phyloP scores from a whole-genome alignment of 2,888 invertebrate species.

The Cataglyphis rosenhaueri region DNA sequence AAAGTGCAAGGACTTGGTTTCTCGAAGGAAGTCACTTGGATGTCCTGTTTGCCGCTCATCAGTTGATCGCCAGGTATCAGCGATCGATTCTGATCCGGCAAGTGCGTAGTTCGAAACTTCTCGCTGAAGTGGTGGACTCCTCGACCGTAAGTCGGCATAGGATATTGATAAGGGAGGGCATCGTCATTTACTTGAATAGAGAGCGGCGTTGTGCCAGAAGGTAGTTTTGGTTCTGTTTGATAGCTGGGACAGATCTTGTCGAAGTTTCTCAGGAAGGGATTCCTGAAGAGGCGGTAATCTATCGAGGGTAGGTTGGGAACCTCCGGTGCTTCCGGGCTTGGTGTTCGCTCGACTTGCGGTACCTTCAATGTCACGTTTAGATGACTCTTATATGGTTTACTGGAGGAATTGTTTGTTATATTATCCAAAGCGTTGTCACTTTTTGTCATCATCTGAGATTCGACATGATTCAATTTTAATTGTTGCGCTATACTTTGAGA shows the following conservation, averaged over 20 bases:
- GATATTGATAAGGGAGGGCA: conserved; percentile 42
- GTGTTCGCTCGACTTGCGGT: conserved; percentile 51
- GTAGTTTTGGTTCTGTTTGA: conserved; percentile 64
- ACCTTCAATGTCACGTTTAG: conserved; percentile 81
- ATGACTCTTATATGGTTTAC: conserved; percentile 82
- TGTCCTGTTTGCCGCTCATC: conserved; percentile 69
- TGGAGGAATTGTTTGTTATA: conserved; percentile 58
- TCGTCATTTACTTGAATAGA: conserved; percentile 77
- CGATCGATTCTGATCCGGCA: conserved; percentile 67
- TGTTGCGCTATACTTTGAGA: conserved; percentile 66
- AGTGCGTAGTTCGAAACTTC: conserved; percentile 38
- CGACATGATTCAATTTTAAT: conserved; percentile 65
- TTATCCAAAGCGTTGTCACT: conserved; percentile 79
- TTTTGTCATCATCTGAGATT: conserved; percentile 75
- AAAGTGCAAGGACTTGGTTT: conserved; percentile 82
- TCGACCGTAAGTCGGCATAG: conserved; percentile 54
- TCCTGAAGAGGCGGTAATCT: conserved; percentile 78
- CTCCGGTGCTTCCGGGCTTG: conserved; percentile 77
- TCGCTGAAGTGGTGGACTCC: conserved; percentile 41
- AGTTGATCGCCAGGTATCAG: conserved; percentile 68
- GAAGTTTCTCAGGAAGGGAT: conserved; percentile 81
- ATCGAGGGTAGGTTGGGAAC: conserved; percentile 79
- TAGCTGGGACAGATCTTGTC: conserved; percentile 64
- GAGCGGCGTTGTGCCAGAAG: conserved; percentile 75
- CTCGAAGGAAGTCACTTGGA: conserved; percentile 84